Evolutionary conservation across 2,797 vertebrate genomes (phyloP), one percentile per base, ranked within the genome.

Genomic region (Etheostoma perlongum): DNA sequence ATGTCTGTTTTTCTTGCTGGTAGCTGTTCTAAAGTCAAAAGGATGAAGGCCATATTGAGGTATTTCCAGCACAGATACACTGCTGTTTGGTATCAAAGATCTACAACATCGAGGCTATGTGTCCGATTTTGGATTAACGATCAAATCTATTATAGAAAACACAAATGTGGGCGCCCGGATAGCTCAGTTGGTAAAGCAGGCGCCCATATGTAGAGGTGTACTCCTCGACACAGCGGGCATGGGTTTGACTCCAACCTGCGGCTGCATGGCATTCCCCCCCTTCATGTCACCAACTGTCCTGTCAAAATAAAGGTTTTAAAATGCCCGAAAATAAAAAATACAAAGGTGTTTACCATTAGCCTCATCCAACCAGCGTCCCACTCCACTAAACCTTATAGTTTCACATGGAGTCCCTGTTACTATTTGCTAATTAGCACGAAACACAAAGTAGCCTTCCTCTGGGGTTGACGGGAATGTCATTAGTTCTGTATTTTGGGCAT

Each of bases 1-100:
- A 8, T 47, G 53, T 59, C 3, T 14, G 8, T 67, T 54, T 70
- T 74, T 19, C 3, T 58, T 49, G 46, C 40, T 42, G 67, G 47
- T 58, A 36, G 8, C 21, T 18, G 2, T 13, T 18, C 6, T 33
- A 16, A 54, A 55, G 30, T 40, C 2, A 1, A 44, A 49, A 27
- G 4, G 40, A 48, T 19, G n/a, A 19, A n/a, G 1, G 51, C 19
- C 11, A 6, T 14, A 0, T 21, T 40, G 68, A 66, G 51, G 15
- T 54, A 62, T 68, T 62, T 67, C 12, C 36, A 47, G 36, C 60
- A 44, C 13, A 21, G 19, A 7, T 55, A 19, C 11, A 5, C 49
- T 13, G 5, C 6, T 23, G 30, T 33, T 44, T 57, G 52, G 16
- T 27, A 12, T 42, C 40, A 48, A 4, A 40, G 30, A 23, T 46